These are phyloP conservation scores for Drosophila busckii DNA, from an alignment of 1,140 invertebrate species.

Conservation along the genomic window DNA sequence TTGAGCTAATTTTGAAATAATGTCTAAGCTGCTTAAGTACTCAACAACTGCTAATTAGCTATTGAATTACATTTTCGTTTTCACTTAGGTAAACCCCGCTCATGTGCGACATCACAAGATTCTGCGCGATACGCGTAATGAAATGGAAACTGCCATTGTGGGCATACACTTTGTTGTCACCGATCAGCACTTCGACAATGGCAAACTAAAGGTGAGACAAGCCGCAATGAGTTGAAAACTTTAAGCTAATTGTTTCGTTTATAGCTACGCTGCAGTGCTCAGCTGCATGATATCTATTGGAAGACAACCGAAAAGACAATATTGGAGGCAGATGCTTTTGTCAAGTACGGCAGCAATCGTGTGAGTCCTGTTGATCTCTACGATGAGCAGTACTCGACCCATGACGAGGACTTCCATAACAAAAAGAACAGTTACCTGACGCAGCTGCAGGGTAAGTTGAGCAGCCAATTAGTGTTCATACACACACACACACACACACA, in stretches of 20 bases:
- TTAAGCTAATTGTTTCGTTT: not conserved
- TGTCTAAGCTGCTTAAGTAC: too few species aligned
- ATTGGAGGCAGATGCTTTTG: slow-evolving; percentile 79
- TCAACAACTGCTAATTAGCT: too few species aligned
- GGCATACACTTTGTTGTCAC: slow-evolving; percentile 81
- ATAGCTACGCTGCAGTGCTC: slow-evolving; percentile 81
- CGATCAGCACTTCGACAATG: slow-evolving; percentile 80
- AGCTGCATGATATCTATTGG: slow-evolving; percentile 82
- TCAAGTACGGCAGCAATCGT: slow-evolving; percentile 50
- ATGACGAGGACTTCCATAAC: too few species aligned
- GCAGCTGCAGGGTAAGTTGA: slow-evolving; percentile 75
- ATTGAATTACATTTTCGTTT: not conserved
- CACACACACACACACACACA: slow-evolving; percentile 14
- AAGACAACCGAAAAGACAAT: slow-evolving; percentile 82
- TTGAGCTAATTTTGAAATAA: too few species aligned
- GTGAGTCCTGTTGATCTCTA: slow-evolving; percentile 66
- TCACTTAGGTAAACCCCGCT: slow-evolving; percentile 62
- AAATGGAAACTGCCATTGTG: slow-evolving; percentile 74
- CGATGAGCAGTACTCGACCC: slow-evolving; percentile 66
- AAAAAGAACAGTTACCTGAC: slow-evolving; percentile 76
- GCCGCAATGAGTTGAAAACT: not conserved
- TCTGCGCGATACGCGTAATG: slow-evolving; percentile 58
- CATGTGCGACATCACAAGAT: slow-evolving; percentile 73
- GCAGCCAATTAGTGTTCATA: slow-evolving; percentile 46
- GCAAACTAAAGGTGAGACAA: slow-evolving; percentile 80